Base-by-base conservation (phyloP, 2,888 invertebrate genomes). In the Tuberolachnus salignus region DNA sequence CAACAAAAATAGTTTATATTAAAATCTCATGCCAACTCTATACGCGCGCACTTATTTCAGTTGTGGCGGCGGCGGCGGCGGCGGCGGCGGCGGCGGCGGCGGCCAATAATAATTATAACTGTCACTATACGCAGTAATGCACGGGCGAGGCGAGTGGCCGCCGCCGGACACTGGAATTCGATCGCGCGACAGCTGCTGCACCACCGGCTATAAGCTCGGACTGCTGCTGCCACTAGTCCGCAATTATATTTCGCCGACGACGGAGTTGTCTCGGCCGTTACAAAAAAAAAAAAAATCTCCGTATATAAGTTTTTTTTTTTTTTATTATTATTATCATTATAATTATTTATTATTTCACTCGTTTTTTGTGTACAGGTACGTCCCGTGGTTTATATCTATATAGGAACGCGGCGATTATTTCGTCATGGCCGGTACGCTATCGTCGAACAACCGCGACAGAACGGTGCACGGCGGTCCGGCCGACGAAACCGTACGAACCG, bases 1-100 rank as follows among this genome's bases (percentile, higher is more conserved):
- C 51, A 63, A 73, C 73, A 19, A 73, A 73, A 73, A 73, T 73
- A 73, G 73, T 63, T 42, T 73, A 42, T 11, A 51, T 51, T 63
- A 42, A 63, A 63, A 73, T 63, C 51, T 63, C 73, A 42, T 73
- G 73, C 73, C 73, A 73, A 73, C 73, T 63, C 61, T 34, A 57
- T 57, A 34, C 73, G 46, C 23, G 26, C 34, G 4, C 19, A 19
- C 61, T n/a, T 4, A 34, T 34, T 34, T 34, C 34, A 34, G 34
- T 6, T 34, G 34, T 34, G 34, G 34, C 34, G 44, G 42, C 57
- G n/a, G n/a, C n/a, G n/a, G n/a, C n/a, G n/a, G 23, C 70, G 2
- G 11, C n/a, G 23, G 57, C 44, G 16, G n/a, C 44, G 3, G 23
- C 23, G 57, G 13, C 44, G 55, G 11, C 44, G n/a, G 49, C 11